Evolutionary conservation across 2,888 invertebrate genomes (phyloP).

Genomic region (Himalopsyche kuldschensis): DNA sequence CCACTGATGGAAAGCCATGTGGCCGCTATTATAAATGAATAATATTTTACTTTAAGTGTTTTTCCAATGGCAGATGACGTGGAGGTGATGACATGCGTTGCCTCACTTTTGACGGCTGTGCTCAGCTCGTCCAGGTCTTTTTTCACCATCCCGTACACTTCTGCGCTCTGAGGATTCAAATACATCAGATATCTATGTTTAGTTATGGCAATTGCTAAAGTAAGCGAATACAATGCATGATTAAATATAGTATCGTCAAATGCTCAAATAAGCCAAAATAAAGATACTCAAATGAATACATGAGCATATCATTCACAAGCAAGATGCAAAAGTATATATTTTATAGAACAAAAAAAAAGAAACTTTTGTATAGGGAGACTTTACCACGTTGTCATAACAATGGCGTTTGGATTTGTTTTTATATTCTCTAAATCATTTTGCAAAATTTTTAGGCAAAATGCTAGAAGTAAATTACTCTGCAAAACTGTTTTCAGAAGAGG

Average conservation of each 20-base stretch:
- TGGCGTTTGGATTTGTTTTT: too few relatives aligned
- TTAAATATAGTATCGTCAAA: not conserved
- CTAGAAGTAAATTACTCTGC: too few relatives aligned
- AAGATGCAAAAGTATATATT: too few relatives aligned
- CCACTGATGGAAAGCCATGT: not conserved
- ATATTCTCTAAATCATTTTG: too few relatives aligned
- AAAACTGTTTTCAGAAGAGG: too few relatives aligned
- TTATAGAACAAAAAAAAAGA: too few relatives aligned
- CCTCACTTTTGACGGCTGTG: conserved; percentile 70
- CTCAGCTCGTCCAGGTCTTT: conserved; percentile 76
- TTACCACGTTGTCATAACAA: too few relatives aligned
- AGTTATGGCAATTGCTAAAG: not conserved
- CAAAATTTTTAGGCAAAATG: too few relatives aligned
- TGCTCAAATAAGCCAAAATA: too few relatives aligned
- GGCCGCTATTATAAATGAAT: not conserved
- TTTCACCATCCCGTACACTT: conserved; percentile 75
- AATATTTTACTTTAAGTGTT: conserved; percentile 63
- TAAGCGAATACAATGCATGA: not conserved
- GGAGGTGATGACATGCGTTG: conserved; percentile 65
- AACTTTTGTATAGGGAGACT: too few relatives aligned
- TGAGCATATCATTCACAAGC: too few relatives aligned
- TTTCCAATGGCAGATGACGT: conserved; percentile 70
- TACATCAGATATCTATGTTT: not conserved
- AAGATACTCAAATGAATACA: too few relatives aligned
- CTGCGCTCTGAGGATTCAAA: conserved; percentile 62